These are phyloP conservation scores for Oligia strigilis DNA, from an alignment of 2,888 invertebrate genomes.

Conservation along the genomic window DNA sequence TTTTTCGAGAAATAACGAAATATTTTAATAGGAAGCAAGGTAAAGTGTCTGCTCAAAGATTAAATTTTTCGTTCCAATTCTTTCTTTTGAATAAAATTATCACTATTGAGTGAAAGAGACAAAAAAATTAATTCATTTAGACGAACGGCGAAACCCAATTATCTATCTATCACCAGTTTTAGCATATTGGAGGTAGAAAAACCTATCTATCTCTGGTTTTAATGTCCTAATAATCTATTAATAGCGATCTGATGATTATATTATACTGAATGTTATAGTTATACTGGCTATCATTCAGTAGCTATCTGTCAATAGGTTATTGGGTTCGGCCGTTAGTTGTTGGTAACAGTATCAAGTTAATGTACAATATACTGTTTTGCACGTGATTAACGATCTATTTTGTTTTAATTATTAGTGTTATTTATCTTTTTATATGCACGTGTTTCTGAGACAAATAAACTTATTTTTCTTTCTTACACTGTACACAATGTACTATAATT, in stretches of 20 bases:
- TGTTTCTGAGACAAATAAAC: not conserved
- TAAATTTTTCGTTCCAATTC: not conserved
- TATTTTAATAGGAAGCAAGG: not conserved
- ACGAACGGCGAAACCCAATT: not conserved
- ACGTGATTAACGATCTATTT: not conserved
- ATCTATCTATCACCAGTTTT: not conserved
- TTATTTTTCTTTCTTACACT: not conserved
- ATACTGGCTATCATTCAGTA: no score
- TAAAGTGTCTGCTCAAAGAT: not conserved
- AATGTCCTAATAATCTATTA: not conserved
- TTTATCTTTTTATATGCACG: not conserved
- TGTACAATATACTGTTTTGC: not conserved
- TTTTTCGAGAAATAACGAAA: not conserved
- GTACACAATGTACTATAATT: not conserved
- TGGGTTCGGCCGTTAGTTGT: not conserved
- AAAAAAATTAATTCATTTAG: not conserved
- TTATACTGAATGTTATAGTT: no score
- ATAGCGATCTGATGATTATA: not conserved
- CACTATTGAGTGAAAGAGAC: not conserved
- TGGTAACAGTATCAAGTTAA: not conserved
- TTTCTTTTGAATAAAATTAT: not conserved
- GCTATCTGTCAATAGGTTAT: no score
- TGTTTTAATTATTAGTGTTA: not conserved
- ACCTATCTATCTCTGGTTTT: not conserved
- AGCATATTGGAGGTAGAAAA: not conserved